Base-by-base conservation (phyloP, 35 echinoderm and acorn worm species). In the Heliocidaris tuberculata region DNA sequence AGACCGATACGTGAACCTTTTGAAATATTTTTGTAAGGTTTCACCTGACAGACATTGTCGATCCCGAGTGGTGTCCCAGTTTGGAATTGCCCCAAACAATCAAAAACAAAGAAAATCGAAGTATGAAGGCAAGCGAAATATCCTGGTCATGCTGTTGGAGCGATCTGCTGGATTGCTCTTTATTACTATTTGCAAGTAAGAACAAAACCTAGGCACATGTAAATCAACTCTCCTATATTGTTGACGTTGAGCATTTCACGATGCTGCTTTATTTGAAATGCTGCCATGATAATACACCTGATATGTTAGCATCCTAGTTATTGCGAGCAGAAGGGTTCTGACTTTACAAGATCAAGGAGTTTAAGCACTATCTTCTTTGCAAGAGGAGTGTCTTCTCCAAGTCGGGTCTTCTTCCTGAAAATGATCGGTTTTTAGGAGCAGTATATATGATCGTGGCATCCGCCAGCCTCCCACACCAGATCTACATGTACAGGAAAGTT, bases 201-300 rank as follows among this genome's bases (percentile, higher is more conserved):
- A 78, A 78, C 21, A n/a, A 7, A 5, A 7, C 27, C 19, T 19
- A 78, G 65, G 27, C 65, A 78, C 21, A n/a, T 78, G 65, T 78
- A 78, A 78, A 71, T 71, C 61, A 71, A 71, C 61, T 71, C 24
- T 71, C 61, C 16, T n/a, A 10, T 52, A 19, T 27, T 71, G 61
- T 71, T 71, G 17, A 19, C 65, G 65, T 56, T 9, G 52, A 2
- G 52, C 52, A 56, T 56, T 56, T 56, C 52, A 56, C 52, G 15
- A n/a, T n/a, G 65, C 21, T 78, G 65, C 65, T 78, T 78, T 78
- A 78, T 78, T 78, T 78, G 65, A 78, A n/a, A 78, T 78, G 65
- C 65, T 27, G 65, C 7, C 65, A 78, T 78, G 65, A 78, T 78
- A 78, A 78, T 78, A 78, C 65, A 78, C 65, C 27, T 24, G 65